Evolutionary conservation across 2,797 vertebrate genomes (phyloP), one percentile per base, ranked within the genome.

Genomic region (Myotis pilosus): DNA sequence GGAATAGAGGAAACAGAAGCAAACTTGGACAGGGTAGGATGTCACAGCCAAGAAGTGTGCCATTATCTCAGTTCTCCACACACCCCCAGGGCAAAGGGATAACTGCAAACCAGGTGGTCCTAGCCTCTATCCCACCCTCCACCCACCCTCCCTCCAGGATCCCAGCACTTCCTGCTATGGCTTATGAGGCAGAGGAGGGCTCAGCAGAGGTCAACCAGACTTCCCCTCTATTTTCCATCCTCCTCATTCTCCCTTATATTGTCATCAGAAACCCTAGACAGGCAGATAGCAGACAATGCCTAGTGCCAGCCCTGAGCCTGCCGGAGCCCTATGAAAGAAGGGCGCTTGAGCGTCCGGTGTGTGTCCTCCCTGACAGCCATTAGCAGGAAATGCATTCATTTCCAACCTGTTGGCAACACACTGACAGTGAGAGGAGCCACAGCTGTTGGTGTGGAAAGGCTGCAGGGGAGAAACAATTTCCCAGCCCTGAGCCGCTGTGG

Each of bases 401-500:
- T 88, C 94, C 96, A 89, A 17, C 97, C 95, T 97, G 96, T 89
- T 96, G 89, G 93, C 88, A 94, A 82, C 10, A 3, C 28, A 71
- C 87, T 96, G 97, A 96, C 97, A 97, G 92, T 49, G 86, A 15
- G 19, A 11, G 0, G 17, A 86, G 64, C 15, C 0, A 0, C 92
- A 84, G 89, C 86, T 85, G 94, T 15, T 30, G 62, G 78, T 92
- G 91, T 55, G 60, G 93, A 92, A 69, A 89, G 88, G n/a, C 75
- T 71, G 51, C 23, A 8, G 0, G 12, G 71, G 81, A 91, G 76
- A 83, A 93, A 38, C 62, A 69, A 96, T 96, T 87, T 90, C 47
- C 3, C 60, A 86, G 15, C 71, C 66, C 83, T 33, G 0, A 15
- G 88, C 69, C 55, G 51, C 88, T 64, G 33, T 0, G 1, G 75